These are phyloP conservation scores for Nycticebus coucang DNA, from an alignment of 2,113 vertebrate genomes.

Conservation along the genomic window DNA sequence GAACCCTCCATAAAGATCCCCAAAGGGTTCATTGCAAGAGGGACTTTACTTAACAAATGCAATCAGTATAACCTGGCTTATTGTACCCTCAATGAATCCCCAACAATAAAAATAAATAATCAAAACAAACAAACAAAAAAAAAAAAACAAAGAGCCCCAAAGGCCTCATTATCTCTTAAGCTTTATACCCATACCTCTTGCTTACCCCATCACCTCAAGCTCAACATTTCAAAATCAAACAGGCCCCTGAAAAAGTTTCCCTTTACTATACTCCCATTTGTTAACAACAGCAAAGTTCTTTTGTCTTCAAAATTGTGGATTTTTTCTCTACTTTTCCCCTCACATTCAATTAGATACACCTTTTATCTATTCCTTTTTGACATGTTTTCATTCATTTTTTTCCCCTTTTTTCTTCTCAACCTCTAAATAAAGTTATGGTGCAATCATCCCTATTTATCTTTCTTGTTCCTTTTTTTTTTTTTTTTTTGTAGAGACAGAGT, in stretches of 20 bases:
- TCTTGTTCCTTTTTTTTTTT: too few species aligned
- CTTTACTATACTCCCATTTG: neutral
- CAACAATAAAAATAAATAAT: too few species aligned
- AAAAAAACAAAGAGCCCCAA: too few species aligned
- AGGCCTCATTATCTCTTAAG: neutral
- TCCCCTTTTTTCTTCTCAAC: neutral
- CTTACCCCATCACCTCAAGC: neutral
- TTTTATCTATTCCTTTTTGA: neutral
- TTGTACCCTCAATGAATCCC: too few species aligned
- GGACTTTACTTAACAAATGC: too few species aligned
- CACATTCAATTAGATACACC: neutral
- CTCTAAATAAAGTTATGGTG: neutral
- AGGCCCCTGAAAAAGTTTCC: neutral
- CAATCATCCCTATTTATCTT: neutral
- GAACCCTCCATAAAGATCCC: neutral
- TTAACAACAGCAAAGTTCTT: neutral
- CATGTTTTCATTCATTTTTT: neutral
- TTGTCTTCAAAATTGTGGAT: neutral
- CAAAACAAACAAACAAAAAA: too few species aligned
- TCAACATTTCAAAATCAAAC: neutral
- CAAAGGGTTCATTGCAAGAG: too few species aligned
- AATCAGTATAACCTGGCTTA: too few species aligned
- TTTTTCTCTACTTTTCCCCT: neutral
- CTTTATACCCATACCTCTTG: neutral
- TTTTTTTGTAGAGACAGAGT: too few species aligned